Evolutionary conservation across 2,797 vertebrate species (phyloP).

Genomic region (Lepilemur septentrionalis): DNA sequence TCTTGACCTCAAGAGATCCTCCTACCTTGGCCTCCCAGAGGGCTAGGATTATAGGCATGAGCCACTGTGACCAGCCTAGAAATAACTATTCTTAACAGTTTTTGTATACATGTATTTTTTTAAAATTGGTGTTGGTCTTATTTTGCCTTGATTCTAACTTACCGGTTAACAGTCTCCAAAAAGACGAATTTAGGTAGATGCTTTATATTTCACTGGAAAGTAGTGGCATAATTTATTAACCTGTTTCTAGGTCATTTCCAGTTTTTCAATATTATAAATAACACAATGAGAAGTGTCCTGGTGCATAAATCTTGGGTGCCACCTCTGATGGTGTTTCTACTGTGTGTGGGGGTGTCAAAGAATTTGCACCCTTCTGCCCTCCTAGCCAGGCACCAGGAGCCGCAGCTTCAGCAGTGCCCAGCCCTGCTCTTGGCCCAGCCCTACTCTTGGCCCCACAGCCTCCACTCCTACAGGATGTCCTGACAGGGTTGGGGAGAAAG

Average conservation of each 20-base stretch:
- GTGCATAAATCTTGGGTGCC: constrained; percentile 35
- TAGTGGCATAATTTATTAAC: constrained; percentile 64
- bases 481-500: background rate
- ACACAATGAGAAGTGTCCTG: constrained; percentile 12
- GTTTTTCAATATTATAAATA: constrained; percentile 67
- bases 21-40: no score
- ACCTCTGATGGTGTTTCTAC: background rate
- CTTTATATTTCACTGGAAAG: constrained; percentile 37
- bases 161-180: constrained; percentile 44
- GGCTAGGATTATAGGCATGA: no score
- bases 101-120: background rate
- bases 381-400: background rate
- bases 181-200: constrained; percentile 47
- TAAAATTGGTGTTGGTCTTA: background rate
- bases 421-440: no score
- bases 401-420: background rate
- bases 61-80: background rate
- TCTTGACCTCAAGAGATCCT: no score
- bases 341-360: background rate
- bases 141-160: constrained; percentile 31
- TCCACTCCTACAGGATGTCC: background rate
- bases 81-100: constrained; percentile 24
- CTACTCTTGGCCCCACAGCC: background rate
- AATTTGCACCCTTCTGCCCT: no score
- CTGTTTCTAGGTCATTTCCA: constrained; percentile 62